A percentile compares a stretch with the other conserved stretches of the same genome.
These are phyloP conservation scores for Lepus timidus DNA, from an alignment of 2,113 vertebrate species.

Conservation along the genomic window DNA sequence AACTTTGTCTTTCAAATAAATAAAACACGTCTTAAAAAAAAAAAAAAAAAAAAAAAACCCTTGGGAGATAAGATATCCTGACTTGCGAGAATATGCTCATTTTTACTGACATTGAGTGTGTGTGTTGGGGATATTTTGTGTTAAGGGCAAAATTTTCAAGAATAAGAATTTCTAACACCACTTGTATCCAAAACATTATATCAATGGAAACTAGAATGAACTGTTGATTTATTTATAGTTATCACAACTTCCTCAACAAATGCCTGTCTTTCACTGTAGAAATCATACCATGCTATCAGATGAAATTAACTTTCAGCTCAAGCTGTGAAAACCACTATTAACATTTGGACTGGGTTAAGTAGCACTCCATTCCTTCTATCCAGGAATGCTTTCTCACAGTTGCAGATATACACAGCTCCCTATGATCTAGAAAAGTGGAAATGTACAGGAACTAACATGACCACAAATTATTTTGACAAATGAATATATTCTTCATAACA, in stretches of 20 bases:
- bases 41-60: too few species aligned
- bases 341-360: not conserved
- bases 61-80: not conserved
- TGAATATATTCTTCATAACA: not conserved
- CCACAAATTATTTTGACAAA: slow-evolving; percentile 20
- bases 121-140: too few species aligned
- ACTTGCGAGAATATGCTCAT: not conserved
- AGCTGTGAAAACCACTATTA: not conserved
- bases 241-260: not conserved
- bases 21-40: too few species aligned
- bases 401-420: not conserved
- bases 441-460: not conserved
- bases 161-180: not conserved
- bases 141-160: not conserved
- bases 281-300: not conserved
- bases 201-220: not conserved
- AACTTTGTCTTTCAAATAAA: too few species aligned
- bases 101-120: not conserved
- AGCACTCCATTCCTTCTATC: not conserved
- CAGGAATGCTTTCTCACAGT: not conserved
- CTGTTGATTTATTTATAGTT: not conserved
- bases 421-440: not conserved
- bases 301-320: not conserved
- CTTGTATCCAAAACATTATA: too few species aligned
- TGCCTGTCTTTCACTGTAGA: not conserved